Evolutionary conservation across 2,888 invertebrate genomes (phyloP).

Genomic region (Pollenia amentaria): DNA sequence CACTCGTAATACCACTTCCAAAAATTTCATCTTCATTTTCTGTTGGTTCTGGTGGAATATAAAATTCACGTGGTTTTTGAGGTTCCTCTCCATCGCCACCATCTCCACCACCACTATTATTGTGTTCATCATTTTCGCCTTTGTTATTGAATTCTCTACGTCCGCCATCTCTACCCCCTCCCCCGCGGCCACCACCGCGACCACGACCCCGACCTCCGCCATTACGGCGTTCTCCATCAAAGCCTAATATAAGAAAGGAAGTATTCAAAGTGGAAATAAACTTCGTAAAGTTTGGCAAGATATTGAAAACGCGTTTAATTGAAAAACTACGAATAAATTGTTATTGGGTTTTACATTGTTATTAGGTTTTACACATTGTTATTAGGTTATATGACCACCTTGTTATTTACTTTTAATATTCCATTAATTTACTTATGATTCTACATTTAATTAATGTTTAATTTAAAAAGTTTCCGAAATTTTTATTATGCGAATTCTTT

Average conservation of each 20-base stretch:
- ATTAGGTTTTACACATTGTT: too few relatives aligned
- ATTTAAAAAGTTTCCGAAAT: too few relatives aligned
- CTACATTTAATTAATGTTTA: too few relatives aligned
- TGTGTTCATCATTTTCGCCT: constrained; percentile 75
- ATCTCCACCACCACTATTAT: constrained; percentile 75
- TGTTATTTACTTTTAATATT: too few relatives aligned
- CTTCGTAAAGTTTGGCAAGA: background rate
- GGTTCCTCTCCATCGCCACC: constrained; percentile 75
- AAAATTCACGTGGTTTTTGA: constrained; percentile 87
- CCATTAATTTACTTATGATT: too few relatives aligned
- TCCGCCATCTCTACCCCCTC: constrained; percentile 71
- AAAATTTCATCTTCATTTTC: constrained; percentile 90
- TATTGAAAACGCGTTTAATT: too few relatives aligned
- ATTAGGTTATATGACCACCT: too few relatives aligned
- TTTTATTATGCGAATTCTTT: too few relatives aligned
- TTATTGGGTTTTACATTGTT: too few relatives aligned
- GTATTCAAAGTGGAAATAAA: background rate
- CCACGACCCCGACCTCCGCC: constrained; percentile 70
- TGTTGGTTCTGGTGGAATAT: constrained; percentile 90
- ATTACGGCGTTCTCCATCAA: constrained; percentile 70
- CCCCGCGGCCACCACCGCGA: constrained; percentile 64
- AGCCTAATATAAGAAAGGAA: constrained; percentile 27
- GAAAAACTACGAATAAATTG: too few relatives aligned
- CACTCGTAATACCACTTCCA: constrained; percentile 89
- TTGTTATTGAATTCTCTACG: constrained; percentile 75